These are phyloP conservation scores for Drosophila quinaria DNA, from an alignment of 2,888 invertebrate genomes.

Conservation along the genomic window DNA sequence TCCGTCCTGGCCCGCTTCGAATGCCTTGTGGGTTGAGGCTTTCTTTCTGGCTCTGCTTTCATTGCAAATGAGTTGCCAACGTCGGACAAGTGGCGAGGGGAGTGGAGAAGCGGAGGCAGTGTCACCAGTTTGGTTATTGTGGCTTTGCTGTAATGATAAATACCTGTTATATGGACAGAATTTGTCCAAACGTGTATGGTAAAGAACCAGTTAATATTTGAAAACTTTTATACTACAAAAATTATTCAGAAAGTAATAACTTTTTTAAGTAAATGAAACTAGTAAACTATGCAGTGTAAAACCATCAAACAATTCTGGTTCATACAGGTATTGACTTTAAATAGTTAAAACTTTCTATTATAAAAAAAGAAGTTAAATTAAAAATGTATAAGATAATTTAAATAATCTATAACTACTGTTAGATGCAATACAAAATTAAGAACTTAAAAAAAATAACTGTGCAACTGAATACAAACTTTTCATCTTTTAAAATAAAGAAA, in stretches of 20 bases:
- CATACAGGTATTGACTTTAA: too few species aligned
- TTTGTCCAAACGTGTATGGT: slow-evolving; percentile 44
- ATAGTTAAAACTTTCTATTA: too few species aligned
- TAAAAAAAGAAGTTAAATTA: too few species aligned
- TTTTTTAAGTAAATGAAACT: background rate
- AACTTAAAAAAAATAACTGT: too few species aligned
- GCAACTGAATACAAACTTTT: too few species aligned
- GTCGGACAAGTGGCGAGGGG: slow-evolving; percentile 22
- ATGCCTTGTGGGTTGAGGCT: slow-evolving; percentile 6
- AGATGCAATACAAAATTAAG: too few species aligned
- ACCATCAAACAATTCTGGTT: too few species aligned
- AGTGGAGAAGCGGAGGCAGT: background rate
- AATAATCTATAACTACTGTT: too few species aligned
- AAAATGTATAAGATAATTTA: too few species aligned
- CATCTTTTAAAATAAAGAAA: too few species aligned
- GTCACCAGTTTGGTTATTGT: slow-evolving; percentile 34
- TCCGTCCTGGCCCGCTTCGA: slow-evolving; percentile 1
- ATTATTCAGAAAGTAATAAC: background rate
- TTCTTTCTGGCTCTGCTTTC: slow-evolving; percentile 61
- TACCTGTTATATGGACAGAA: slow-evolving; percentile 52
- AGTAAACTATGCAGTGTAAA: background rate
- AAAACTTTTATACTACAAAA: slow-evolving; percentile 22
- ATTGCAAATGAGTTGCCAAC: slow-evolving; percentile 71
- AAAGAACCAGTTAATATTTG: slow-evolving; percentile 23
- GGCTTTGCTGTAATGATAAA: slow-evolving; percentile 63